phyloP scores from a whole-genome alignment of 2,113 vertebrate species.

The Hippopotamus amphibius region DNA sequence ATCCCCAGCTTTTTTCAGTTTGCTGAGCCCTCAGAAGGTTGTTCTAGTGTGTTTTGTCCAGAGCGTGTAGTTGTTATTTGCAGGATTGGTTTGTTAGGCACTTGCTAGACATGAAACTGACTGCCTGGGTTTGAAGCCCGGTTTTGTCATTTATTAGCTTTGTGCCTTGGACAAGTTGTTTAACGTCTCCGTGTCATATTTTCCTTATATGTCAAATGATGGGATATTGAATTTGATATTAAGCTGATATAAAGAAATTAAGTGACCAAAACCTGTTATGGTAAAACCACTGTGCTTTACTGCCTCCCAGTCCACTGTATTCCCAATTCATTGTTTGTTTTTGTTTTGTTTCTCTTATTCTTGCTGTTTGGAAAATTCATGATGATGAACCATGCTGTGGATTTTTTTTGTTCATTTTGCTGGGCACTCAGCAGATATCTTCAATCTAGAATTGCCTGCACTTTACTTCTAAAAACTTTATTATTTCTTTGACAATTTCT shows the following conservation, averaged over 20 bases:
- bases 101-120: neutral
- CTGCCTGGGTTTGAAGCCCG: neutral
- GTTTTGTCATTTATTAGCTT: neutral
- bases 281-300: neutral
- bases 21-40: neutral
- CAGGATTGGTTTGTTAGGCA: neutral
- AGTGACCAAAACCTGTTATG: neutral
- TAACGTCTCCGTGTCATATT: neutral
- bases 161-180: neutral
- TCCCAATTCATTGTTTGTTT: neutral
- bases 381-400: neutral
- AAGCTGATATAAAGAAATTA: constrained; percentile 12
- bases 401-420: neutral
- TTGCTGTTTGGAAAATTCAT: neutral
- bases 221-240: neutral
- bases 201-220: neutral
- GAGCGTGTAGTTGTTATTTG: neutral
- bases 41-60: neutral
- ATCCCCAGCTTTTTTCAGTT: neutral
- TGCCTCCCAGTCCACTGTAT: neutral
- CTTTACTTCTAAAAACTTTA: neutral
- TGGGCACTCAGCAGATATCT: neutral
- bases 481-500: constrained; percentile 4
- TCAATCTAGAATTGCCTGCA: neutral
- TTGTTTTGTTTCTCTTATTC: neutral